Base-by-base conservation (phyloP, 37 sponge, comb jelly and placozoan genomes). In the Corticium candelabrum region DNA sequence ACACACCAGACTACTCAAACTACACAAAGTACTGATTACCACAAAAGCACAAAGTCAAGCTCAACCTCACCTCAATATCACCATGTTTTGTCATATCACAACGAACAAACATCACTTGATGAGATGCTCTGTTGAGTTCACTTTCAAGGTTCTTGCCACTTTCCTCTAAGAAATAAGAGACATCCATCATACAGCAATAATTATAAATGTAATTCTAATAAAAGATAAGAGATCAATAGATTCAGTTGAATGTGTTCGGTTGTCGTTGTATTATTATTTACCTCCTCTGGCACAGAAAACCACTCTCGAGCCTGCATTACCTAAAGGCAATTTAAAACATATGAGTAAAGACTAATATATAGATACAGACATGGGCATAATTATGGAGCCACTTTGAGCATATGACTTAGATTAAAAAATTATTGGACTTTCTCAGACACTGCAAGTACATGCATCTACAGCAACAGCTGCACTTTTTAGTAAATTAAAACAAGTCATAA, bases 71-170 rank as follows among this genome's bases (percentile, higher is more conserved):
- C 73, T 70, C n/a, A 15, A 70, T 15, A 70, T 70, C 73, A 4
- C 7, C 35, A n/a, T 70, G 34, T 7, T 70, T 70, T 4, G 73
- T 70, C 73, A 70, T 70, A 30, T 70, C 73, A 32, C 73, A 70
- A 4, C 5, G 5, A 7, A 70, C 73, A 32, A 70, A 70, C 73
- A 70, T 4, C 73, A 30, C 35, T 15, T 32, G 5, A 5, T 30
- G 34, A 5, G 73, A 30, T 4, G 5, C 5, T 70, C 4, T 70
- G 36, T 70, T 70, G 35, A 70, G 73, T 34, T 70, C 73, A 35
- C 5, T 15, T 32, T 70, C 29, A 4, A 70, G 31, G 4, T 70
- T 70, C 5, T 70, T 70, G 5, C 73, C 73, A 70, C 5, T 32
- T 35, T 70, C 73, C 5, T 4, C 73, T 70, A 15, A 4, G 11